A percentile compares a stretch with the other conserved stretches of the same genome.
These are phyloP conservation scores for Stratiomys singularior DNA, from an alignment of 2,888 invertebrate species.

Conservation along the genomic window DNA sequence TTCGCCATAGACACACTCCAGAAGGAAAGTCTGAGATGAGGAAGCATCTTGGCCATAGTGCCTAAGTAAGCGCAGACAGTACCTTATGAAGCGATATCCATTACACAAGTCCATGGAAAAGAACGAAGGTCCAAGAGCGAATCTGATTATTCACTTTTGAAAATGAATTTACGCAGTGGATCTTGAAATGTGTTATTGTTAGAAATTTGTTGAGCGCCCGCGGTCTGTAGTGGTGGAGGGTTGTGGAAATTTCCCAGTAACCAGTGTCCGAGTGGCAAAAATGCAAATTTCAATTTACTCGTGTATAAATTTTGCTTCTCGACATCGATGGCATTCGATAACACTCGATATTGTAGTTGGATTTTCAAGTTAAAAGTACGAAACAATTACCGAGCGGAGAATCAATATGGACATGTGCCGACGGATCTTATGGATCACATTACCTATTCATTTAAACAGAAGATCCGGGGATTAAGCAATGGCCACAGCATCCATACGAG, in stretches of 20 bases:
- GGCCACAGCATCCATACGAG: neutral
- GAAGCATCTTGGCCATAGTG: neutral
- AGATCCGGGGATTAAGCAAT: neutral
- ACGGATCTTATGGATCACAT: neutral
- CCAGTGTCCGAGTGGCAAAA: neutral
- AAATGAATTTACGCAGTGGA: neutral
- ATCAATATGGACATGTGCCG: neutral
- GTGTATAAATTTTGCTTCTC: neutral
- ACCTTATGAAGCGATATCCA: neutral
- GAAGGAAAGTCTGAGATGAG: neutral
- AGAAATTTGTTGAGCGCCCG: neutral
- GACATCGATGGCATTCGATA: neutral
- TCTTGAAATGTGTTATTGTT: conserved; percentile 1
- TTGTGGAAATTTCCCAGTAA: neutral
- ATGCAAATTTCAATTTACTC: neutral
- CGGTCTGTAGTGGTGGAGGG: neutral
- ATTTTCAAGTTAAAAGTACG: neutral
- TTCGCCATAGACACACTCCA: neutral
- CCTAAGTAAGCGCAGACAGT: neutral
- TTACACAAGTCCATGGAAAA: neutral
- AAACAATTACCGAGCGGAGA: neutral
- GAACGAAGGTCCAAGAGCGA: neutral
- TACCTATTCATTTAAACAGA: neutral
- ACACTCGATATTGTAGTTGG: neutral
- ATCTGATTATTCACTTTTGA: neutral